phyloP scores from a whole-genome alignment of 2,797 vertebrate species.

The Miichthys miiuy region DNA sequence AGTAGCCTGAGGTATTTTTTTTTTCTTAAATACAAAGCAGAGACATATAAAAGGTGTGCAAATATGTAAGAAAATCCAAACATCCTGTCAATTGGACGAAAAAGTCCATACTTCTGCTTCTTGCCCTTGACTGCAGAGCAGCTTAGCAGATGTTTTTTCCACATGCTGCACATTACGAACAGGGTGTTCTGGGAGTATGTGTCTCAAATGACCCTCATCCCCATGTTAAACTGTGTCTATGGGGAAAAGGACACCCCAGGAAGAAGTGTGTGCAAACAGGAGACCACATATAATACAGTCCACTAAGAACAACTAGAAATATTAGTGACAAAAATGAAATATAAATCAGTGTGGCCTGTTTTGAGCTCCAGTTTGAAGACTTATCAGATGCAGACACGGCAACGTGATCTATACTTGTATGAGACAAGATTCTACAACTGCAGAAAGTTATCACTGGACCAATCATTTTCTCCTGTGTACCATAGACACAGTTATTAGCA shows the following conservation, averaged over 20 bases:
- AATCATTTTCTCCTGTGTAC: background rate
- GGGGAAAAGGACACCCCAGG: conserved; percentile 7
- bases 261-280: conserved; percentile 13
- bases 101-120: conserved; percentile 41
- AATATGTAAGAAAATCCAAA: conserved; percentile 45
- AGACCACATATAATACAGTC: conserved; percentile 7
- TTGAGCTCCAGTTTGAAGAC: background rate
- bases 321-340: background rate
- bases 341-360: background rate
- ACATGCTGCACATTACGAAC: conserved; percentile 56
- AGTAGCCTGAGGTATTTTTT: background rate
- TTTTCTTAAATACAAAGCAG: conserved; percentile 19
- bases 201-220: conserved; percentile 51
- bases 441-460: background rate
- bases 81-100: conserved; percentile 46
- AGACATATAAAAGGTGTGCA: conserved; percentile 41
- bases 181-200: conserved; percentile 52
- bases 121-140: conserved; percentile 51
- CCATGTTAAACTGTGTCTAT: conserved; percentile 32
- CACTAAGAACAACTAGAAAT: background rate
- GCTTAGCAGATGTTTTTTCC: conserved; percentile 64
- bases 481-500: background rate
- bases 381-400: background rate
- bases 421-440: background rate
- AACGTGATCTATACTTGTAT: background rate